Conservation (phyloP, 2,888 invertebrate genomes). For the Trichopria drosophilae region DNA sequence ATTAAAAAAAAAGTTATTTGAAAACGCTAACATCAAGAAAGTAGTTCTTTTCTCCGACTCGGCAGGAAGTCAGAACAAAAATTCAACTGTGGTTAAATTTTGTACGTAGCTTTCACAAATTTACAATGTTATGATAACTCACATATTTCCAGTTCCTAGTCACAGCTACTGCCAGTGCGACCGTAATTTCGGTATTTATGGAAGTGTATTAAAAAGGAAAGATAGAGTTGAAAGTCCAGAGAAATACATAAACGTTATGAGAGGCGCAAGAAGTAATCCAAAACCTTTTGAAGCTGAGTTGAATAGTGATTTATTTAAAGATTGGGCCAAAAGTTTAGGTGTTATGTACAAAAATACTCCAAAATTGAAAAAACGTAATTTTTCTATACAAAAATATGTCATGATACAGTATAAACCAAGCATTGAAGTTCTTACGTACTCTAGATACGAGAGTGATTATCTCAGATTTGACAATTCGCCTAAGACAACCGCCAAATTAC, state of each 20-base stretch:
- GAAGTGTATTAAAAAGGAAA: background rate
- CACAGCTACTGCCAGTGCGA: background rate
- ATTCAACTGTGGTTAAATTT: slow-evolving; percentile 4
- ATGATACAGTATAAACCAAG: no score
- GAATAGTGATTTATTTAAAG: no score
- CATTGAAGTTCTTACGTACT: no score
- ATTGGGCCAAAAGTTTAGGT: no score
- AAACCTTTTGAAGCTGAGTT: no score
- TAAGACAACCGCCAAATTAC: no score
- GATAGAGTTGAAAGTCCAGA: slow-evolving; percentile 1
- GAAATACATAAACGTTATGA: background rate
- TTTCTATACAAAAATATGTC: no score
- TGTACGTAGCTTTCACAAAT: background rate
- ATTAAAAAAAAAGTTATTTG: slow-evolving; percentile 1
- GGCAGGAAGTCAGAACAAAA: slow-evolving; percentile 3
- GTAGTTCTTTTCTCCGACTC: slow-evolving; percentile 2
- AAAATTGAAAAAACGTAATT: no score
- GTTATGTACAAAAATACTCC: no score
- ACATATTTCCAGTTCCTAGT: slow-evolving; percentile 5
- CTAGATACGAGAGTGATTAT: no score
- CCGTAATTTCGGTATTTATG: no score
- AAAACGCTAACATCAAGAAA: background rate
- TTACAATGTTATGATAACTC: background rate
- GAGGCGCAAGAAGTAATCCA: slow-evolving; percentile 1
- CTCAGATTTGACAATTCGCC: no score